Conservation (phyloP, 2,888 invertebrate species). For the Plutella xylostella region DNA sequence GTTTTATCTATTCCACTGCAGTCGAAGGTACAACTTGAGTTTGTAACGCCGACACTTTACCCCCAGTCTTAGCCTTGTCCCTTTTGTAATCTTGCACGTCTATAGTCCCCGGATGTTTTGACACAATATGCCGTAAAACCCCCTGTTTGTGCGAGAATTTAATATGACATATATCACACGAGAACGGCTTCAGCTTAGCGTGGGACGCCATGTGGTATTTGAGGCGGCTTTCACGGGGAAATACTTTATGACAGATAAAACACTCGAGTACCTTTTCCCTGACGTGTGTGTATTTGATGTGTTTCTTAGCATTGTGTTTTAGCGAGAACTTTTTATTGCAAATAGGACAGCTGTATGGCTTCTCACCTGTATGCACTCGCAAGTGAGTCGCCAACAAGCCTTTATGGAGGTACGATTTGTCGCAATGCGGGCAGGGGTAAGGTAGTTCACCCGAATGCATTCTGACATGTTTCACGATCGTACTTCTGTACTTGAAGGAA, state of each 20-base stretch:
- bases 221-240: slow-evolving; percentile 41
- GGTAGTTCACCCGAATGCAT: slow-evolving; percentile 29
- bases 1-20: too few species aligned
- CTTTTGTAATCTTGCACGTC: too few species aligned
- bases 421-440: slow-evolving; percentile 27
- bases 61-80: too few species aligned
- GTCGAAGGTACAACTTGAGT: too few species aligned
- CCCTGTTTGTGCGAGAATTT: slow-evolving; percentile 47
- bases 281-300: slow-evolving; percentile 31
- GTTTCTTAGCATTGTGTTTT: slow-evolving; percentile 46
- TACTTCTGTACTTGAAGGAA: slow-evolving; percentile 38
- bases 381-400: slow-evolving; percentile 34
- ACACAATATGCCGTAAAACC: slow-evolving; percentile 37
- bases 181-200: slow-evolving; percentile 35
- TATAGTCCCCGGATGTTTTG: slow-evolving; percentile 35
- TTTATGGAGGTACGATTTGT: slow-evolving; percentile 25
- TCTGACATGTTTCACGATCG: slow-evolving; percentile 34
- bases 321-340: slow-evolving; percentile 40
- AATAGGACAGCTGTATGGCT: slow-evolving; percentile 29
- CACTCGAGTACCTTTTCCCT: slow-evolving; percentile 38
- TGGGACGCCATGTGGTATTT: slow-evolving; percentile 47
- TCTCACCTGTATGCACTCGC: slow-evolving; percentile 36
- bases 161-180: slow-evolving; percentile 36
- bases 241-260: slow-evolving; percentile 39
- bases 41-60: too few species aligned